Evolutionary conservation across 1,140 invertebrate genomes (phyloP).

Genomic region (Drosophila setifemur): DNA sequence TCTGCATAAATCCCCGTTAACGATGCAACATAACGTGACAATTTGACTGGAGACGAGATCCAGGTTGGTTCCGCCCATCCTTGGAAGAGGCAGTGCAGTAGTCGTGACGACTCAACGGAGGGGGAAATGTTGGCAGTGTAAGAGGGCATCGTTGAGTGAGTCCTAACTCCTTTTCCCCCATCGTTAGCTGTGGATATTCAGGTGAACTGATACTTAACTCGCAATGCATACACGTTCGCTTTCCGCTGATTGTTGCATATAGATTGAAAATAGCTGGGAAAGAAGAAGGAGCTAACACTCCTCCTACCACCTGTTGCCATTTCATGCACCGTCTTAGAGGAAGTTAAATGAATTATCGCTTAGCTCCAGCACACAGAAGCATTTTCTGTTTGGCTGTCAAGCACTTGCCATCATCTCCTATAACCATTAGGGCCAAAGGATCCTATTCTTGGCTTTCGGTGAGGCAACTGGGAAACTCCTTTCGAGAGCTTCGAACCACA

Average conservation of each 20-base stretch:
- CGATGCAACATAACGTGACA: conserved; percentile 31
- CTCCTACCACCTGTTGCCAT: conserved; percentile 37
- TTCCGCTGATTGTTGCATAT: conserved; percentile 11
- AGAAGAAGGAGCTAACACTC: not conserved
- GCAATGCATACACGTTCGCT: conserved; percentile 22
- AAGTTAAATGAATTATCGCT: conserved; percentile 38
- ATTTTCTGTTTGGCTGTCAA: conserved; percentile 8
- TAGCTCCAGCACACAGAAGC: not conserved
- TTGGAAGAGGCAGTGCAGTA: conserved; percentile 9
- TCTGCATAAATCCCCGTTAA: conserved; percentile 51
- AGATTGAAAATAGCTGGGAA: conserved; percentile 3
- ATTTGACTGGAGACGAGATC: conserved; percentile 15
- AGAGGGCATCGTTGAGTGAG: conserved; percentile 5
- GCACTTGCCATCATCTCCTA: not conserved
- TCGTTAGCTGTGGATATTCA: not conserved
- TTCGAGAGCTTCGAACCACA: not conserved
- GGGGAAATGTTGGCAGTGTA: conserved; percentile 21
- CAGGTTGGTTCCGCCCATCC: not conserved
- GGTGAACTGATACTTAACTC: not conserved
- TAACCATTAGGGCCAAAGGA: not conserved
- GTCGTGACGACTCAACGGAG: not conserved
- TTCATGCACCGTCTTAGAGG: not conserved
- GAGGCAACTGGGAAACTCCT: not conserved
- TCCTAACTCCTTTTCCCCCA: not conserved
- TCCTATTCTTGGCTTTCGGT: too few species aligned